Conservation (phyloP, 1,140 invertebrate species). For the Drosophila prosaltans region DNA sequence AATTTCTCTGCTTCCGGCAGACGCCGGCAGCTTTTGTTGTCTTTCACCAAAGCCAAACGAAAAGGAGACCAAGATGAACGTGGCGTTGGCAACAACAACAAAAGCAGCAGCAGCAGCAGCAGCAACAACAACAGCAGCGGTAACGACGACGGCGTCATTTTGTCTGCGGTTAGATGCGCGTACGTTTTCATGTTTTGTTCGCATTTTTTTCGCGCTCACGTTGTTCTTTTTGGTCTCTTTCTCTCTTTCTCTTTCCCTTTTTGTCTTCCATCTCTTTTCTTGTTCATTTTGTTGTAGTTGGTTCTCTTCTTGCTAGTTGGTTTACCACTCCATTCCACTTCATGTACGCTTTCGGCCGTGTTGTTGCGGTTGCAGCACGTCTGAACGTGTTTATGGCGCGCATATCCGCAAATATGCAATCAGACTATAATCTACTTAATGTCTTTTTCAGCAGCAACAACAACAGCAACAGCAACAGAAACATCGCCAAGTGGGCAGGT, state of each 20-base stretch:
- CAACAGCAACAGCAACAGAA: conserved; percentile 8
- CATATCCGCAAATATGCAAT: conserved; percentile 82
- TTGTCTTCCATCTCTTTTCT: not conserved
- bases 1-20: conserved; percentile 58
- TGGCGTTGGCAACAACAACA: conserved; percentile 15
- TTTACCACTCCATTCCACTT: conserved; percentile 9
- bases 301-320: conserved; percentile 8
- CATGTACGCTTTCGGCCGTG: conserved; percentile 56
- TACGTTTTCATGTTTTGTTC: conserved; percentile 70
- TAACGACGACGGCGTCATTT: conserved; percentile 60
- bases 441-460: conserved; percentile 65
- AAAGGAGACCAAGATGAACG: conserved; percentile 31
- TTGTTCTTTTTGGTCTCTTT: conserved; percentile 38
- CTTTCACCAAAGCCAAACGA: conserved; percentile 40
- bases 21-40: conserved; percentile 46
- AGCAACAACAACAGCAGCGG: not conserved
- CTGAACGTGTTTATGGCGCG: conserved; percentile 80
- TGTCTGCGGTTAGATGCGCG: conserved; percentile 77
- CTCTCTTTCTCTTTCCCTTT: not conserved
- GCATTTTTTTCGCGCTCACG: conserved; percentile 29
- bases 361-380: conserved; percentile 80
- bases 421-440: conserved; percentile 82
- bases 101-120: not conserved
- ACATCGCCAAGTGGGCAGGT: conserved; percentile 25
- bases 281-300: conserved; percentile 11